phyloP scores from a whole-genome alignment of 2,888 invertebrate genomes.

The Fragum fragum region DNA sequence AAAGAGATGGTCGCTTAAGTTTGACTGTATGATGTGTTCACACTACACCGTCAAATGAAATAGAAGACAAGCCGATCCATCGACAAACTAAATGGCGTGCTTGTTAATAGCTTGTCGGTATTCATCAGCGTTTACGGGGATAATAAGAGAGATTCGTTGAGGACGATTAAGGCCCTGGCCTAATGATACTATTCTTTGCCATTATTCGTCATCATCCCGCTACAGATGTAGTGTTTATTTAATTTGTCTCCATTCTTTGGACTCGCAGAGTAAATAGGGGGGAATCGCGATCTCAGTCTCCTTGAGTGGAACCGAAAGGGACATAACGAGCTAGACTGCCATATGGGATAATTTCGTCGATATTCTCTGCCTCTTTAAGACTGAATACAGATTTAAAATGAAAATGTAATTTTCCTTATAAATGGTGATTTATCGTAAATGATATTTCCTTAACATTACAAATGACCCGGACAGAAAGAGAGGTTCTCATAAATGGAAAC shows the following conservation, averaged over 20 bases:
- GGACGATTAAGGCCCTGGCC: slow-evolving; percentile 50
- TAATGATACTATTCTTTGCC: slow-evolving; percentile 66
- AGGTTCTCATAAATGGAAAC: background rate
- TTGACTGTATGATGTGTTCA: no score
- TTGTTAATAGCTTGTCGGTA: slow-evolving; percentile 42
- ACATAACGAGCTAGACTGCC: slow-evolving; percentile 57
- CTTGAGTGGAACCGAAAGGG: slow-evolving; percentile 40
- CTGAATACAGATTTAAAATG: slow-evolving; percentile 59
- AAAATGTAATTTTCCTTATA: slow-evolving; percentile 57
- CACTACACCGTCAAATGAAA: background rate
- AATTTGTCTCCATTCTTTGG: slow-evolving; percentile 67
- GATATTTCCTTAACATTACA: slow-evolving; percentile 58
- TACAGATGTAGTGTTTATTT: slow-evolving; percentile 72
- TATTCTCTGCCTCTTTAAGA: slow-evolving; percentile 42
- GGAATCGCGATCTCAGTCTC: slow-evolving; percentile 43
- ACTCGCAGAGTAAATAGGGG: slow-evolving; percentile 44
- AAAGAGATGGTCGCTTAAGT: no score
- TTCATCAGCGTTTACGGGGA: slow-evolving; percentile 49
- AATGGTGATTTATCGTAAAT: slow-evolving; percentile 60
- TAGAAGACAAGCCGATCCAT: slow-evolving; percentile 2
- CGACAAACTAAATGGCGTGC: slow-evolving; percentile 35
- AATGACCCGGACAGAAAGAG: background rate
- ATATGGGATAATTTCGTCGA: slow-evolving; percentile 50
- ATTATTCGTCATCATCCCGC: slow-evolving; percentile 42
- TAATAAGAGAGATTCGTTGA: slow-evolving; percentile 58